Evolutionary conservation across 2,888 invertebrate species (phyloP).

Genomic region (Eueremaeus valkanovi): DNA sequence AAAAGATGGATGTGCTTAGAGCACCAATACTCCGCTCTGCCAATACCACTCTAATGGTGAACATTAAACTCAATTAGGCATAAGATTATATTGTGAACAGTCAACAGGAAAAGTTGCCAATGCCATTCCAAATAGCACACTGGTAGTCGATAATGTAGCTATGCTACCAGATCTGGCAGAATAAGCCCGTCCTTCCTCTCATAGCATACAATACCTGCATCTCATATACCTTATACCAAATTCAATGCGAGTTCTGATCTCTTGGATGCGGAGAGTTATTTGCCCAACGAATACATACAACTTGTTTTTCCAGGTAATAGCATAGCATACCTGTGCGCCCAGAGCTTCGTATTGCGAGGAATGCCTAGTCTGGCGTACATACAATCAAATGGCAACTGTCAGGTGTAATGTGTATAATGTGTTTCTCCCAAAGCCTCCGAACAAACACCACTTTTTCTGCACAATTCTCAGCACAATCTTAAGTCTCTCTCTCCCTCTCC

Average conservation of each 20-base stretch:
- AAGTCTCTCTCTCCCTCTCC: not conserved
- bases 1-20: not conserved
- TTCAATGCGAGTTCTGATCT: slow-evolving; percentile 7
- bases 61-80: not conserved
- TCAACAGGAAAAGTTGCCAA: slow-evolving; percentile 3
- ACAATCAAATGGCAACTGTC: not conserved
- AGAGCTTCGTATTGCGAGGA: not conserved
- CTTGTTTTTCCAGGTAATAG: slow-evolving; percentile 25
- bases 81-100: not conserved
- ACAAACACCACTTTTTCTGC: not conserved
- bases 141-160: not conserved
- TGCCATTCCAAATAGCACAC: not conserved
- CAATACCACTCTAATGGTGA: not conserved
- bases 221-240: not conserved
- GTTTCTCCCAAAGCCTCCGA: not conserved
- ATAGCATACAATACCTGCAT: not conserved
- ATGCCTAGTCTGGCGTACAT: too few species aligned
- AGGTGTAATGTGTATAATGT: not conserved
- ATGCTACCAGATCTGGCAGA: not conserved
- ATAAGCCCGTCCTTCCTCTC: slow-evolving; percentile 1
- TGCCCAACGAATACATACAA: too few species aligned
- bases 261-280: not conserved
- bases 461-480: not conserved
- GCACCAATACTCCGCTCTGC: not conserved
- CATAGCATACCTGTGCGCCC: slow-evolving; percentile 13